Percentiles rank a stretch among this genome's conserved stretches.
These are phyloP conservation scores for Scomber japonicus DNA, from an alignment of 2,113 vertebrate genomes.

Conservation along the genomic window DNA sequence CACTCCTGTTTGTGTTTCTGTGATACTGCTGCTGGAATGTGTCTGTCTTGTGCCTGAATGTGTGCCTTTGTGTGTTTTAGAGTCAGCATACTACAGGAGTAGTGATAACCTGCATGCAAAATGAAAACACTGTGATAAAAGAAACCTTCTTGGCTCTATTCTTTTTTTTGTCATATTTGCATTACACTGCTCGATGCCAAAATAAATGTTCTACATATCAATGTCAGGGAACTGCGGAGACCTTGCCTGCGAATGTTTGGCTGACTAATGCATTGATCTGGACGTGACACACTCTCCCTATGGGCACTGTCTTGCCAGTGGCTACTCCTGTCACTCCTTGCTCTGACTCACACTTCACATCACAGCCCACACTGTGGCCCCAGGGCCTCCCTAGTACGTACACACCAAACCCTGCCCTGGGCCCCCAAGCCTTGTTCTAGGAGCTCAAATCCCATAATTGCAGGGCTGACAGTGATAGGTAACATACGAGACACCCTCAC, in stretches of 20 bases:
- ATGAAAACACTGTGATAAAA: conserved; percentile 49
- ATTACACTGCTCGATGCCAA: conserved; percentile 53
- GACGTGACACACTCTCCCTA: conserved; percentile 63
- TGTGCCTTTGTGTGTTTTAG: conserved; percentile 71
- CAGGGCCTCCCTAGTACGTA: conserved; percentile 53
- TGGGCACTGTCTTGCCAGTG: conserved; percentile 66
- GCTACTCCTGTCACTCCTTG: conserved; percentile 73
- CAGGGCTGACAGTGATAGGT: conserved; percentile 85
- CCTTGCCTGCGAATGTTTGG: conserved; percentile 45
- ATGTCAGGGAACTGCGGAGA: conserved; percentile 50
- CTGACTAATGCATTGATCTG: conserved; percentile 64
- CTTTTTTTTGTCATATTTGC: conserved; percentile 34
- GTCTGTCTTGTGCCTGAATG: conserved; percentile 80
- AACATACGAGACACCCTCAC: conserved; percentile 81
- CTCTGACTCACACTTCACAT: conserved; percentile 79
- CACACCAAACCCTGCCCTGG: conserved; percentile 64
- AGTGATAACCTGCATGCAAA: conserved; percentile 47
- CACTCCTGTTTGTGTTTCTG: conserved; percentile 82
- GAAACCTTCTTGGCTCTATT: conserved; percentile 36
- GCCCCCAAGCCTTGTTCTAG: conserved; percentile 73
- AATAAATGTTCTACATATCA: conserved; percentile 71
- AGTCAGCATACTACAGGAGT: conserved; percentile 51
- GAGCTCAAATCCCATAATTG: conserved; percentile 88
- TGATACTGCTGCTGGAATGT: conserved; percentile 77
- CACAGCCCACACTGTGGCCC: conserved; percentile 60